Evolutionary conservation across 2,113 vertebrate species (phyloP), one percentile per base, ranked within the genome.

Genomic region (Camelus bactrianus): DNA sequence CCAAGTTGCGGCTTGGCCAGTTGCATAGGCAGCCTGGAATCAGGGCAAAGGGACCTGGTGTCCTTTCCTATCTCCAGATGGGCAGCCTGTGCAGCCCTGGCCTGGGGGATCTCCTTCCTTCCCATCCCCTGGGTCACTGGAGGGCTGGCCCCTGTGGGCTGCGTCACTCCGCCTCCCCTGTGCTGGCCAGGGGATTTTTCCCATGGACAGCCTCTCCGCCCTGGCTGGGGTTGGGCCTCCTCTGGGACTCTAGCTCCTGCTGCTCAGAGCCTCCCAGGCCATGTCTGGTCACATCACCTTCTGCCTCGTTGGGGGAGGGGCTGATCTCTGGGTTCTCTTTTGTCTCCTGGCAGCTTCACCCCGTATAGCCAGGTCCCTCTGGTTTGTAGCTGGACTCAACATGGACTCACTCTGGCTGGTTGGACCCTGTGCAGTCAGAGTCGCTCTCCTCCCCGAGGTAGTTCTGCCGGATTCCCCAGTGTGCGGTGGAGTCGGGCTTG

Each of bases 381-480:
- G 17, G 15, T 26, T 56, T 10, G 1, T 5, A 6, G 42, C 48
- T 42, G 50, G 38, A 32, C 69, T 35, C 12, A 3, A 30, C 48
- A 30, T 9, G 48, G 64, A 38, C 52, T 65, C 30, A 0, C 38
- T 42, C 58, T 5, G 52, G 50, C 62, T 12, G 4, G 14, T 0
- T 10, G 9, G 75, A 72, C n/a, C 16, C 64, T 19, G 88, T 15
- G 22, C 35, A 12, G 0, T 3, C 1, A 1, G 54, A 16, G 20
- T 35, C 56, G 8, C 26, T 17, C 1, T 10, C 54, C 32, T 38
- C 52, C 56, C 32, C 0, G 9, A 9, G 15, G 32, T n/a, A 6
- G 48, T 35, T 15, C 48, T 62, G 9, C 52, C 13, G 0, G n/a
- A 16, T 1, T 28, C n/a, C 19, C 14, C 1, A 11, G 0, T 10